These are phyloP conservation scores for Cheilosia scutellata DNA, from an alignment of 2,888 invertebrate species.

Conservation along the genomic window DNA sequence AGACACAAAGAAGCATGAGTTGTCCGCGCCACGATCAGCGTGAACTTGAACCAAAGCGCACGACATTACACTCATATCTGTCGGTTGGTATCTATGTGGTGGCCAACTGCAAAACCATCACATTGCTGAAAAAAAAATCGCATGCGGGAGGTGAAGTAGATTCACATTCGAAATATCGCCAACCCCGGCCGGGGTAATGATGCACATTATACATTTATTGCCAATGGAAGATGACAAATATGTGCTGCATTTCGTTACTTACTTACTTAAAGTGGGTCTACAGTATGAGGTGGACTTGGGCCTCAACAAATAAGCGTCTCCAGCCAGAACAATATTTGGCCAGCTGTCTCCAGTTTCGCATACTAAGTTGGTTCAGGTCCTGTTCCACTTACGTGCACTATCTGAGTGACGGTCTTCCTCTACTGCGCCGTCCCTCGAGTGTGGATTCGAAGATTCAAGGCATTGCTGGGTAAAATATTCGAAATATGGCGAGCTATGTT, in stretches of 20 bases:
- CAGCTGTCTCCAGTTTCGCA: too few species aligned
- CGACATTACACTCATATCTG: slow-evolving; percentile 72
- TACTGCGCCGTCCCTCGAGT: too few species aligned
- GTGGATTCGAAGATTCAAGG: too few species aligned
- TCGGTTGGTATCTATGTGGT: slow-evolving; percentile 54
- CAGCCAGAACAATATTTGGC: too few species aligned
- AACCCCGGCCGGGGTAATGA: background rate
- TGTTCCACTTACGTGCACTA: too few species aligned
- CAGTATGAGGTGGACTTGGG: too few species aligned
- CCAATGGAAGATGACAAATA: background rate
- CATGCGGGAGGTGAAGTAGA: background rate
- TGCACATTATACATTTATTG: slow-evolving; percentile 29
- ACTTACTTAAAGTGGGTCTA: too few species aligned
- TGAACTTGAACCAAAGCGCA: slow-evolving; percentile 76
- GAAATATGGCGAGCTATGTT: too few species aligned
- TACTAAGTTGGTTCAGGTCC: too few species aligned
- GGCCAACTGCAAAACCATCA: slow-evolving; percentile 44
- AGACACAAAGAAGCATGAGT: slow-evolving; percentile 71
- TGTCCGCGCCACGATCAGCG: slow-evolving; percentile 77
- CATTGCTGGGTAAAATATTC: too few species aligned
- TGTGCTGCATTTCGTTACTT: background rate
- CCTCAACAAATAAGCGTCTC: too few species aligned
- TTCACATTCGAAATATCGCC: background rate
- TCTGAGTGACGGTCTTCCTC: too few species aligned
- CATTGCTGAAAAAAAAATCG: background rate